A percentile compares a stretch with the other conserved stretches of the same genome.
Evolutionary conservation across 2,113 vertebrate species (phyloP).

Genomic region (Lepus americanus): DNA sequence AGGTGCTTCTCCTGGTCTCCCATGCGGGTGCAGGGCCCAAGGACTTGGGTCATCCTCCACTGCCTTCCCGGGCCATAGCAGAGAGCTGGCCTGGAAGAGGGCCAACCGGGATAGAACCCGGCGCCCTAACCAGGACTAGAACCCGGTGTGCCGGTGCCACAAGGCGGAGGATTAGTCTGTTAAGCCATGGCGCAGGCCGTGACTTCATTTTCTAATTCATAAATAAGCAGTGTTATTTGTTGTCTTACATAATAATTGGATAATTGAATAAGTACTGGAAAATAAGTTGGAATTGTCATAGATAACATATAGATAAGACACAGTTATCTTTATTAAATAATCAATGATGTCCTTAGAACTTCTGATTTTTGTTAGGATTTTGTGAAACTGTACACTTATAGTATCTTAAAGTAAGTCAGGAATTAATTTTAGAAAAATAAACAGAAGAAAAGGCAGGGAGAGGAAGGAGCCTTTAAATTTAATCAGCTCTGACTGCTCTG

Average conservation of each 20-base stretch:
- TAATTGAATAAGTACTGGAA: conserved; percentile 43
- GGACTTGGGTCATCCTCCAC: no score
- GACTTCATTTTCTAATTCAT: not conserved
- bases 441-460: no score
- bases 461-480: not conserved
- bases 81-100: no score
- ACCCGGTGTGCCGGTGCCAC: no score
- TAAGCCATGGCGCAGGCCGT: no score
- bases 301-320: not conserved
- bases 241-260: not conserved
- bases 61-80: no score
- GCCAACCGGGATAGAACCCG: no score
- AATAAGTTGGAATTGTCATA: conserved; percentile 39
- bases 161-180: no score
- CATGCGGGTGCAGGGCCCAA: no score
- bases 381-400: not conserved
- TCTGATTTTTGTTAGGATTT: not conserved
- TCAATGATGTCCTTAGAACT: not conserved
- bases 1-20: no score
- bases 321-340: conserved; percentile 9
- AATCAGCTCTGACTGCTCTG: not conserved
- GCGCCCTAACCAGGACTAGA: no score
- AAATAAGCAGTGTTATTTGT: not conserved
- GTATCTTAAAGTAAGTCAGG: not conserved
- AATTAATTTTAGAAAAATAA: not conserved